These are phyloP conservation scores for Cettia cetti DNA, from an alignment of 2,113 vertebrate species.

Conservation along the genomic window DNA sequence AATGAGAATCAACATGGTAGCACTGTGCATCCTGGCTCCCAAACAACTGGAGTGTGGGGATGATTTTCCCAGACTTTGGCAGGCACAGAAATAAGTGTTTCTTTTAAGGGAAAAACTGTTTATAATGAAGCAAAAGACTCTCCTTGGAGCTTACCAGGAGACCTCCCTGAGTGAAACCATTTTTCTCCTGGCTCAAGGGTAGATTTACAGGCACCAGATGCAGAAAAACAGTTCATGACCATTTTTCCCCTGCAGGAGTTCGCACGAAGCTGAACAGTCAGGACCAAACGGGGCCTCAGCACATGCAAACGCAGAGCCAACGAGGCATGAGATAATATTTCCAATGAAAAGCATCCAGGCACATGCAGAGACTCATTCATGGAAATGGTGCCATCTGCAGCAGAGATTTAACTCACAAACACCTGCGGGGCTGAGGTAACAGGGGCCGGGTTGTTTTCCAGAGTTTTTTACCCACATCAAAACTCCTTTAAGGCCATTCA, in stretches of 20 bases:
- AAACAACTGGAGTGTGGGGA: neutral
- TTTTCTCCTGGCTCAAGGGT: neutral
- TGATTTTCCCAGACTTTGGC: neutral
- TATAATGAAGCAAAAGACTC: neutral
- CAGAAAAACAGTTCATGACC: neutral
- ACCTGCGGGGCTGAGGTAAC: too few species aligned
- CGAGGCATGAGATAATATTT: neutral
- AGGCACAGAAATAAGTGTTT: neutral
- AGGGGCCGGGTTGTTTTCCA: accelerated
- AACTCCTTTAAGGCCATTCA: neutral
- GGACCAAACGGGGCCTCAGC: neutral
- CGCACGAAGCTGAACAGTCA: neutral
- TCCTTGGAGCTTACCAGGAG: neutral
- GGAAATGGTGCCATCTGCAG: neutral
- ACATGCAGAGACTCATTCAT: neutral
- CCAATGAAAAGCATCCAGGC: neutral
- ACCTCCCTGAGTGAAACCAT: neutral
- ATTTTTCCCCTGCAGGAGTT: neutral
- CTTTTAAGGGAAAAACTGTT: neutral
- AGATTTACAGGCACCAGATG: constrained; percentile 28
- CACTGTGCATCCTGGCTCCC: neutral
- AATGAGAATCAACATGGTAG: neutral
- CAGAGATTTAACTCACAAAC: neutral
- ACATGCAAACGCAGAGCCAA: neutral
- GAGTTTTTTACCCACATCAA: neutral